These are phyloP conservation scores for Ischnus inquisitorius DNA, from an alignment of 2,888 invertebrate species.

Conservation along the genomic window DNA sequence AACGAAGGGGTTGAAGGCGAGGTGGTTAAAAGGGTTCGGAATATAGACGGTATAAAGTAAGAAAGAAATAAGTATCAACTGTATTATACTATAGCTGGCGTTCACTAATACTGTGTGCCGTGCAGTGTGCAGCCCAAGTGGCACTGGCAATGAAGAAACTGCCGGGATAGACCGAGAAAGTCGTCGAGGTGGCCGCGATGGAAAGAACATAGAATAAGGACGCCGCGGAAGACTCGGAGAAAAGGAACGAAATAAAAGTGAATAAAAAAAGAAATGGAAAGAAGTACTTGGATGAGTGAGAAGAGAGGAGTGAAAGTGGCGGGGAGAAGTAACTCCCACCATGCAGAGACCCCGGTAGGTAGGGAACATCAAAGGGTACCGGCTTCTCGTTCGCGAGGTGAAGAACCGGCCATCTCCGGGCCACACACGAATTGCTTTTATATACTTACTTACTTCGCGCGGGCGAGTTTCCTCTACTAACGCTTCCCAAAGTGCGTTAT, in stretches of 20 bases:
- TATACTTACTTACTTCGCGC: conserved; percentile 82
- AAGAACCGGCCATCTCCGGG: conserved; percentile 85
- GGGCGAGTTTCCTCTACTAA: conserved; percentile 49
- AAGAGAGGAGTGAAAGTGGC: conserved; percentile 52
- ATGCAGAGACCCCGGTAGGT: conserved; percentile 78
- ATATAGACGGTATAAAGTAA: conserved; percentile 6
- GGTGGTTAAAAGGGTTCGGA: conserved; percentile 14
- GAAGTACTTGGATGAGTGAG: conserved; percentile 53
- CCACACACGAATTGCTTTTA: conserved; percentile 86
- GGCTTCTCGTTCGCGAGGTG: conserved; percentile 85
- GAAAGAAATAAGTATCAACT: conserved; percentile 18
- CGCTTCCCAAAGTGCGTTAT: conserved; percentile 32
- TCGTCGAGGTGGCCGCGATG: conserved; percentile 60
- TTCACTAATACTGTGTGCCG: conserved; percentile 16
- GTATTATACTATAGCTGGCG: neutral
- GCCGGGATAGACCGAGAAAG: conserved; percentile 54
- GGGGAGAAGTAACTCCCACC: conserved; percentile 77
- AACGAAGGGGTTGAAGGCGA: conserved; percentile 28
- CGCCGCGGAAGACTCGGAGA: conserved; percentile 12
- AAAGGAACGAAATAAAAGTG: conserved; percentile 24
- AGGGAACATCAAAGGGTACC: conserved; percentile 84
- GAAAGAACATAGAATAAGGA: conserved; percentile 40
- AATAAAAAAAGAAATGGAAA: neutral
- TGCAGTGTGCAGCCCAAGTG: conserved; percentile 34
- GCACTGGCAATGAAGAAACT: conserved; percentile 52